Evolutionary conservation across 2,888 invertebrate genomes (phyloP), one percentile per base, ranked within the genome.

Genomic region (Morpho achilles): DNA sequence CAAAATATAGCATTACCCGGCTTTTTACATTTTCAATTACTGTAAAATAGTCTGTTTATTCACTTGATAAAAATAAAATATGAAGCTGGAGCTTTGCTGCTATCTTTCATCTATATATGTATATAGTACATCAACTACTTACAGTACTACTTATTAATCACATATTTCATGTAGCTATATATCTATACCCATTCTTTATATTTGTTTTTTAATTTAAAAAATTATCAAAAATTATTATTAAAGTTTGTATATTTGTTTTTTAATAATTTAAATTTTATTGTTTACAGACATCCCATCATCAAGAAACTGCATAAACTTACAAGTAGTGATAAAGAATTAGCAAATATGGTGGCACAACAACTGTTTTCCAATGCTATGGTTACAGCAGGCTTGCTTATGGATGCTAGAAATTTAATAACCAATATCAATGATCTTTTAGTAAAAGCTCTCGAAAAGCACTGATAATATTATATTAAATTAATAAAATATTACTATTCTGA

Each of bases 321-420:
- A 60, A 91, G 91, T 22, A 92, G 91, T 32, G 95, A 99, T 83
- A 93, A 94, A 41, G 94, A 96, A 68, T 86, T 99, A 60, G 98
- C 97, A 0, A 93, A 94, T 67, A 92, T 98, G 70, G 90, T 99
- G 7, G 93, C 96, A 0, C 94, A 97, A 76, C 99, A 98, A 92
- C 80, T 99, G 45, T 99, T 98, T 80, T 94, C 95, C 59, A 98
- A 98, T 80, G 96, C 98, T 0, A 97, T 99, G 97, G 96, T 98
- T 8, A 96, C 96, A 5, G 99, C 99, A 45, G 99, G 99, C 8
- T 91, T 99, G 41, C 93, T 98, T 1, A 96, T 98, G 78, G 98
- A 99, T 89, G 96, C 99, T 0, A 92, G 98, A 65, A 93, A 94
- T 61, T 92, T 98, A 66, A 92, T 99, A 40, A 93, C 94, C 2